phyloP scores from a whole-genome alignment of 2,113 vertebrate genomes.

The Microcebus tavaratra region DNA sequence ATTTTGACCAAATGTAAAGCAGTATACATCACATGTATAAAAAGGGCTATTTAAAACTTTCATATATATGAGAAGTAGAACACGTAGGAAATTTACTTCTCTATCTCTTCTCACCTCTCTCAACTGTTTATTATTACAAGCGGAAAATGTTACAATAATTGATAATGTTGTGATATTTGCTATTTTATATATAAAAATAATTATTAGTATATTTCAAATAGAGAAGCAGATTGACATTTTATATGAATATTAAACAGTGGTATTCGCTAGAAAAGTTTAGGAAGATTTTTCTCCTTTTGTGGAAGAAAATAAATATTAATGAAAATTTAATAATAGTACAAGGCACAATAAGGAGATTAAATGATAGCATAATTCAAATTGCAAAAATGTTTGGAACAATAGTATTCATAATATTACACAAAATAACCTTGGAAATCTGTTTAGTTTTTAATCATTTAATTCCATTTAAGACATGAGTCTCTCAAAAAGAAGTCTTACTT shows the following conservation, averaged over 20 bases:
- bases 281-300: background rate
- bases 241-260: background rate
- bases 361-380: background rate
- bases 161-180: background rate
- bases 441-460: background rate
- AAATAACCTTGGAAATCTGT: background rate
- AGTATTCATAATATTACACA: background rate
- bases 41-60: background rate
- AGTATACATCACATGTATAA: background rate
- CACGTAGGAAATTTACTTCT: background rate
- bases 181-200: background rate
- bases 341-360: background rate
- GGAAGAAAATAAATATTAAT: background rate
- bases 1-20: background rate
- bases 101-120: background rate
- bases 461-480: background rate
- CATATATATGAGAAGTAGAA: background rate
- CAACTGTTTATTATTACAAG: background rate
- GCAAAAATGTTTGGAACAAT: background rate
- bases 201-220: background rate
- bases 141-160: background rate
- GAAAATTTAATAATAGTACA: background rate
- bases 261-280: background rate
- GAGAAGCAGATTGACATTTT: background rate
- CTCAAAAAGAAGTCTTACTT: background rate